Conservation (phyloP, 2,113 vertebrate genomes). For the Phainopepla nitens region DNA sequence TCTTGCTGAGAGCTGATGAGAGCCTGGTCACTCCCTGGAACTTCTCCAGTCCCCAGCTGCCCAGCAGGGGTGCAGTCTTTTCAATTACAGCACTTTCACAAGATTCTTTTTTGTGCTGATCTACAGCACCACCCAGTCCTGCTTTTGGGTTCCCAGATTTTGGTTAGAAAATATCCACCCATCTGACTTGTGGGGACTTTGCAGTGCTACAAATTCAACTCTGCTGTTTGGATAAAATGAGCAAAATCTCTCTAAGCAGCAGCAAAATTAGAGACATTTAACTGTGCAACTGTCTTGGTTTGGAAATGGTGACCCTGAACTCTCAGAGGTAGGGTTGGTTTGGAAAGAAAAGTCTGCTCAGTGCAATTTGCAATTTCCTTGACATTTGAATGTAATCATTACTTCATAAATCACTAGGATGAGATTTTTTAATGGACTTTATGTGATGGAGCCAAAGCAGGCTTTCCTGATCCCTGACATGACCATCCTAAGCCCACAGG, state of each 20-base stretch:
- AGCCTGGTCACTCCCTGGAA: accelerated
- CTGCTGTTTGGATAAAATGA: neutral
- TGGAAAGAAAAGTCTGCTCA: constrained; percentile 30
- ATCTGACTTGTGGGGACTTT: neutral
- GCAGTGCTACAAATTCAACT: neutral
- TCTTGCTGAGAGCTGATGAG: neutral
- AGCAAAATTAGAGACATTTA: neutral
- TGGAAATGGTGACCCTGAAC: constrained; percentile 20
- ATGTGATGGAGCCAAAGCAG: neutral
- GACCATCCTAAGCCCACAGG: neutral
- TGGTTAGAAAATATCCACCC: neutral
- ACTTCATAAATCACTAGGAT: neutral
- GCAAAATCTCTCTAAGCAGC: neutral
- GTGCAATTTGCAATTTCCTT: neutral
- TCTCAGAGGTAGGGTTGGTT: neutral
- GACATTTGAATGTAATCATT: neutral
- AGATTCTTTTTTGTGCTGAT: neutral
- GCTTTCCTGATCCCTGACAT: neutral
- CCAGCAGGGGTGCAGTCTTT: neutral
- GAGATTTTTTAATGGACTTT: neutral
- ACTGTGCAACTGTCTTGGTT: neutral
- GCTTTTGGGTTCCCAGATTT: neutral
- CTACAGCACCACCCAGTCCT: accelerated
- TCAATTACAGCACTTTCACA: neutral
- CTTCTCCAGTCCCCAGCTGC: neutral